A percentile compares a stretch with the other conserved stretches of the same genome.
phyloP scores from a whole-genome alignment of 1,140 invertebrate species.

The Drosophila orena region DNA sequence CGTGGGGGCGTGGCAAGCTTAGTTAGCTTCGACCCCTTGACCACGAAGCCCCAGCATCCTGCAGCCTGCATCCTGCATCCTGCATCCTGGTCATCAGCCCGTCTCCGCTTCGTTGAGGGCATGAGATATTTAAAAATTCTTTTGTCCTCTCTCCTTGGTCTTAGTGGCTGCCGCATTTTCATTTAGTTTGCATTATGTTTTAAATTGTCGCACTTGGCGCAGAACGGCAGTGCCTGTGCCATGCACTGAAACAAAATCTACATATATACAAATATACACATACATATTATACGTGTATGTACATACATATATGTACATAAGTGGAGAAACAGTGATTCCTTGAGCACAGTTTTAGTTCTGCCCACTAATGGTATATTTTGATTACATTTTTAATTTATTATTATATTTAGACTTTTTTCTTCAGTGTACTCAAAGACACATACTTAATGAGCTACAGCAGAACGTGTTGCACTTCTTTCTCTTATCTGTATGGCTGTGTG shows the following conservation, averaged over 20 bases:
- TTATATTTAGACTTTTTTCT: too few relatives aligned
- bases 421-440: constrained; percentile 20
- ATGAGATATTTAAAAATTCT: constrained; percentile 80
- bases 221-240: constrained; percentile 32
- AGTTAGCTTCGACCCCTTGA: constrained; percentile 64
- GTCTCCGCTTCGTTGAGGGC: constrained; percentile 56
- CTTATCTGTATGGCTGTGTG: constrained; percentile 1
- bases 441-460: constrained; percentile 68
- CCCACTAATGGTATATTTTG: too few relatives aligned
- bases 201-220: constrained; percentile 71
- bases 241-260: constrained; percentile 10
- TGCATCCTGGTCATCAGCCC: constrained; percentile 45
- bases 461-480: constrained; percentile 63
- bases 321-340: too few relatives aligned
- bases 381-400: background rate
- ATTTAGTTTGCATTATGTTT: constrained; percentile 84
- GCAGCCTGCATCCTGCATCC: background rate
- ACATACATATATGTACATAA: too few relatives aligned
- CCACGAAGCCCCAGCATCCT: constrained; percentile 26
- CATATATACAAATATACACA: background rate
- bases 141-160: constrained; percentile 53
- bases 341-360: too few relatives aligned
- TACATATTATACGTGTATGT: too few relatives aligned
- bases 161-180: constrained; percentile 64
- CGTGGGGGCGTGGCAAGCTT: constrained; percentile 43